Evolutionary conservation across 2,797 vertebrate genomes (phyloP).

Genomic region (Lacerta agilis): DNA sequence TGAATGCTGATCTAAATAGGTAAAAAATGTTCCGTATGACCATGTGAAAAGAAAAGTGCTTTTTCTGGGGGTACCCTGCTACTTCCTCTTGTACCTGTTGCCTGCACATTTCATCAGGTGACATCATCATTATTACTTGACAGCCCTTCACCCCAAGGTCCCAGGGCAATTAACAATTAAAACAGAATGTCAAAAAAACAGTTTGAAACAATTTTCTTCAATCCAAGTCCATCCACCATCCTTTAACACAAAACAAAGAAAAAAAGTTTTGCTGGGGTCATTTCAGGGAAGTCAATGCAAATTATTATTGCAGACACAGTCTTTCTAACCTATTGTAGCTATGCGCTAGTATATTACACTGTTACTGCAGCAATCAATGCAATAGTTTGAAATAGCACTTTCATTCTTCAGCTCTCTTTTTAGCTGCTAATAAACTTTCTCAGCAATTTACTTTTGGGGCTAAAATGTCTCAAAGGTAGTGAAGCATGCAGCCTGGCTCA

Average conservation of each 20-base stretch:
- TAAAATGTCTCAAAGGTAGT: slow-evolving; percentile 25
- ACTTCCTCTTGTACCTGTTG: background rate
- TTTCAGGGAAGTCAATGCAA: slow-evolving; percentile 7
- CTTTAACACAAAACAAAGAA: background rate
- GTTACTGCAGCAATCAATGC: background rate
- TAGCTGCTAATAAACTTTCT: slow-evolving; percentile 7
- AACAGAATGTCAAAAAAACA: too few species aligned
- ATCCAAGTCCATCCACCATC: background rate
- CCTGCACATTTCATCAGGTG: background rate
- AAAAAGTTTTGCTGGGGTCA: background rate
- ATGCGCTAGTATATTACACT: background rate
- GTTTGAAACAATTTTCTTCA: background rate
- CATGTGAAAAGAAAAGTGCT: background rate
- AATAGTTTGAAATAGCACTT: background rate
- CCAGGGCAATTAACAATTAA: too few species aligned
- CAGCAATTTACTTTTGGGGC: slow-evolving; percentile 3
- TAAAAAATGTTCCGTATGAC: background rate
- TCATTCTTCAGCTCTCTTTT: background rate
- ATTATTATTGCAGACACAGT: background rate
- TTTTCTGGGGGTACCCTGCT: background rate
- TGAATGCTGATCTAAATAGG: background rate
- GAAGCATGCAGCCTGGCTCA: slow-evolving; percentile 1
- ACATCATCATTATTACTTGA: background rate
- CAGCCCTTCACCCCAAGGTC: too few species aligned
- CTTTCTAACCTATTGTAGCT: background rate